Evolutionary conservation across 2,888 invertebrate genomes (phyloP).

Genomic region (Sphaerophoria rueppellii): DNA sequence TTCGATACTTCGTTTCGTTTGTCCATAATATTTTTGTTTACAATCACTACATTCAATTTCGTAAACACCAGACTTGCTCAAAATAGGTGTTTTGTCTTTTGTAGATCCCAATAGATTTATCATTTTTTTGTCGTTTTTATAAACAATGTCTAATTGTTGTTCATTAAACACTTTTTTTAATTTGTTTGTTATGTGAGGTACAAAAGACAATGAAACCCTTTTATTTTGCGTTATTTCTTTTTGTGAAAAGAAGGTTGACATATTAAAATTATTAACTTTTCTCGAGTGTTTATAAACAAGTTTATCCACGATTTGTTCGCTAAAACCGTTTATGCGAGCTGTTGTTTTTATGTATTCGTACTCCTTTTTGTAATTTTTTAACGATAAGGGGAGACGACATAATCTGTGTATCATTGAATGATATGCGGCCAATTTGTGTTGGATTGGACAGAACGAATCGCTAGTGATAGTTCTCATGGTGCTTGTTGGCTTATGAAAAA

Average conservation of each 20-base stretch:
- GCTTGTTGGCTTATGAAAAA: too few species aligned
- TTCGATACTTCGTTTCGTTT: background rate
- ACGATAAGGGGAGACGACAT: too few species aligned
- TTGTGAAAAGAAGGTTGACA: constrained; percentile 1
- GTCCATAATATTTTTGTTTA: background rate
- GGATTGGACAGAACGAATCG: too few species aligned
- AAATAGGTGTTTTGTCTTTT: too few species aligned
- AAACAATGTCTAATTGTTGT: background rate
- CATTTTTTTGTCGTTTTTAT: constrained; percentile 4
- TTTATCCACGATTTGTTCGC: constrained; percentile 2
- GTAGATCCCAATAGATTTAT: constrained; percentile 1
- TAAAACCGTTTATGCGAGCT: too few species aligned
- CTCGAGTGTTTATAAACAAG: background rate
- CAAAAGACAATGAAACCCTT: constrained; percentile 4
- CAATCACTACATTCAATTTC: background rate
- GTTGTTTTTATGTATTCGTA: too few species aligned
- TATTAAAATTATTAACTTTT: constrained; percentile 1
- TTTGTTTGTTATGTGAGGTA: background rate
- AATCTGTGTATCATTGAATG: too few species aligned
- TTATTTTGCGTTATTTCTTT: constrained; percentile 1
- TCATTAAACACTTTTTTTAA: constrained; percentile 7
- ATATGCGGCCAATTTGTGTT: too few species aligned
- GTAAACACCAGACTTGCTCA: background rate
- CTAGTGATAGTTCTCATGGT: too few species aligned
- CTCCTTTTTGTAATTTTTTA: too few species aligned